Evolutionary conservation across 2,797 vertebrate genomes (phyloP).

Genomic region (Chaenodraco wilsoni): DNA sequence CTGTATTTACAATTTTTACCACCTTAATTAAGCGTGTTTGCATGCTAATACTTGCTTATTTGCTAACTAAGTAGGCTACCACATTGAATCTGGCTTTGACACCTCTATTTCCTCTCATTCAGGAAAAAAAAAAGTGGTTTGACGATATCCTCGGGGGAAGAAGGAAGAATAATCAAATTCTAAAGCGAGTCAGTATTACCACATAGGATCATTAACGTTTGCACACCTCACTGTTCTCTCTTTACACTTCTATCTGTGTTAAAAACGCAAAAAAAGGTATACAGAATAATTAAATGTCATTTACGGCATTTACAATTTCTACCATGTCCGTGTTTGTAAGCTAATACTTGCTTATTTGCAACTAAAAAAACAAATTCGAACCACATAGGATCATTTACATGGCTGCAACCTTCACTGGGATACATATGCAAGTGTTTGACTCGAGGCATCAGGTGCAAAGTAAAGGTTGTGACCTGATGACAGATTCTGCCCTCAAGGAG

Average conservation of each 20-base stretch:
- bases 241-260: too few relatives aligned
- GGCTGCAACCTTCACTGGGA: background rate
- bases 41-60: too few relatives aligned
- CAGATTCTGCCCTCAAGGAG: slow-evolving; percentile 1
- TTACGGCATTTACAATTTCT: too few relatives aligned
- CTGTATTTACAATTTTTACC: too few relatives aligned
- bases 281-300: too few relatives aligned
- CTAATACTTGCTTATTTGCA: too few relatives aligned
- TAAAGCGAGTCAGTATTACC: background rate
- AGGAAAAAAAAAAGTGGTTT: too few relatives aligned
- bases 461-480: background rate
- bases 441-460: background rate
- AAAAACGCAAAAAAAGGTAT: too few relatives aligned
- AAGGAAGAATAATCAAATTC: background rate
- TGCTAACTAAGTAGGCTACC: too few relatives aligned
- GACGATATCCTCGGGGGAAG: background rate
- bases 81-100: too few relatives aligned
- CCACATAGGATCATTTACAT: background rate
- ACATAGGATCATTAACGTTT: background rate
- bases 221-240: background rate
- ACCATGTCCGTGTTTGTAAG: too few relatives aligned
- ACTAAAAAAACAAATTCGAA: background rate
- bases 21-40: background rate
- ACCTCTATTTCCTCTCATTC: too few relatives aligned
- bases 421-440: background rate